Evolutionary conservation across 2,113 vertebrate species (phyloP), one percentile per base, ranked within the genome.

Genomic region (Varanus salvator): DNA sequence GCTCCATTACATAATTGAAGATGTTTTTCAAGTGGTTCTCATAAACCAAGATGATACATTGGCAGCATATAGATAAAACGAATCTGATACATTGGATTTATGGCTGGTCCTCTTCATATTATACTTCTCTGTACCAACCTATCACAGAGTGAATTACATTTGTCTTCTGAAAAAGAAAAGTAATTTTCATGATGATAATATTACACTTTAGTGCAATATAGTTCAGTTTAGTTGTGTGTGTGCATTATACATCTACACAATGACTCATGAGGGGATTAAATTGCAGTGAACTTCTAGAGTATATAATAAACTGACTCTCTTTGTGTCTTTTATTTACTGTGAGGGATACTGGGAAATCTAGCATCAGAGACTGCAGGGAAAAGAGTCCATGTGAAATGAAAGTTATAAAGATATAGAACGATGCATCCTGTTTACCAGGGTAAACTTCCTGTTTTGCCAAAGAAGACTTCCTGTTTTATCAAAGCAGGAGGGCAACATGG

Each of bases 371-470:
- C 74, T 93, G 89, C 94, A 96, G 89, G 91, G 91, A 92, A 48
- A 95, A 23, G 85, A 95, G 93, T 95, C 89, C 86, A 90, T 92
- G 90, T 96, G 93, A 96, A 96, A 96, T 95, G 87, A 95, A 90
- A 94, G 95, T 95, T 95, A 96, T 87, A 94, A 94, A 95, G 86
- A 89, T 95, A 95, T 96, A 96, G 91, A 95, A 86, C 6, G 2
- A 14, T 48, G 17, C 7, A 7, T n/a, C 31, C 84, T 34, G 25
- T 54, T 85, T 50, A 8, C 17, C 52, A 19, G 11, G 38, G n/a
- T 48, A 29, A 31, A 27, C 57, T n/a, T 83, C 57, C 54, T 38
- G 8, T 83, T 80, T 34, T 66, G 34, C 31, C 15, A 75, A 34
- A 17, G 31, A 34, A 19, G 34, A 38, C 14, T 80, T 31, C 48